phyloP scores from a whole-genome alignment of 2,113 vertebrate genomes.

The Leiothrix lutea region DNA sequence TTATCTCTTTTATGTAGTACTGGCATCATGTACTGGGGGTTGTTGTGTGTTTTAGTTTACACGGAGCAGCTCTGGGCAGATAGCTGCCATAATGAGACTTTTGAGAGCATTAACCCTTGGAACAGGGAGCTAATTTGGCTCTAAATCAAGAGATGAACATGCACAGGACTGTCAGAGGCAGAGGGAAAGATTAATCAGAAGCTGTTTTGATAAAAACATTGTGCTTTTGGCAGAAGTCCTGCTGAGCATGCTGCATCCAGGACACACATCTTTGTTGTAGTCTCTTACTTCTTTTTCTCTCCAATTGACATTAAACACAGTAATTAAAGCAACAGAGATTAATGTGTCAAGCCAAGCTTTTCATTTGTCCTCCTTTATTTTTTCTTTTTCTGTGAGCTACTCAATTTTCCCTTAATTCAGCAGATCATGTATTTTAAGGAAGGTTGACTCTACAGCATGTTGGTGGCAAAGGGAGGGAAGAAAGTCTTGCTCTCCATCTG shows the following conservation, averaged over 20 bases:
- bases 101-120: neutral
- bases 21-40: neutral
- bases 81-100: neutral
- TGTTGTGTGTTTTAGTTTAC: neutral
- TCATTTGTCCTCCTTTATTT: neutral
- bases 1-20: neutral
- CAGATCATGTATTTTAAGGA: slow-evolving; percentile 4
- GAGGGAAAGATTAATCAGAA: slow-evolving; percentile 12
- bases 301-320: slow-evolving; percentile 12
- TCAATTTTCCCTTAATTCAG: slow-evolving; percentile 31
- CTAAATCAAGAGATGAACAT: neutral
- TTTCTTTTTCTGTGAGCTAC: neutral
- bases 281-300: neutral
- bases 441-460: neutral
- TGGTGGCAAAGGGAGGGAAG: neutral
- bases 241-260: neutral
- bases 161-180: neutral
- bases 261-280: neutral
- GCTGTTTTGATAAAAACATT: neutral
- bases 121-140: neutral
- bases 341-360: slow-evolving; percentile 36
- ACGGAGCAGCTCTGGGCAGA: neutral
- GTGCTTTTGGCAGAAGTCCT: slow-evolving; percentile 28
- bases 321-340: slow-evolving; percentile 48
- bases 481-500: neutral